Evolutionary conservation across 1,140 invertebrate genomes (phyloP), one percentile per base, ranked within the genome.

Genomic region (Achroia grisella): DNA sequence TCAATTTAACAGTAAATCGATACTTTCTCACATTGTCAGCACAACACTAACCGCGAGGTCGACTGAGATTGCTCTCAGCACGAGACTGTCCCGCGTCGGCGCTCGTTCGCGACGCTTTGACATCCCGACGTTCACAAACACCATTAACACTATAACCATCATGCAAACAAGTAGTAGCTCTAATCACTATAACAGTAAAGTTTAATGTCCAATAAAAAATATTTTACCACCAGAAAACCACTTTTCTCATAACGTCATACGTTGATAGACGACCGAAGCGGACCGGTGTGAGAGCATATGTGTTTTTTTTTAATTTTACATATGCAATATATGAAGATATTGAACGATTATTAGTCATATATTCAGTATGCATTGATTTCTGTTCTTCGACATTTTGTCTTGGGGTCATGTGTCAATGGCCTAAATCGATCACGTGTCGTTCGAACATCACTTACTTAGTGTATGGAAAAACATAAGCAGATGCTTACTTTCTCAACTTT

Each of bases 71-170:
- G 65, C 80, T 84, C 80, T 80, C 80, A 84, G 80, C 80, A 84
- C 77, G 80, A 84, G 70, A 84, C 74, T 78, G 77, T 78, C 76
- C 77, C 62, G 70, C 68, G 75, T 76, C 71, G 74, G 77, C 77
- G 77, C 70, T 84, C 74, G 74, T 73, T 71, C 73, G 77, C 80
- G 76, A 81, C 77, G 80, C 80, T 84, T 80, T 81, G 77, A 84
- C 80, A 84, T 75, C 76, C 74, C 80, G 76, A 79, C 74, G 56
- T 62, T 54, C 48, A 69, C 62, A 44, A 68, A 56, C 57, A 70
- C 39, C 40, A 45, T 58, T 43, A 33, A 36, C 13, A 36, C 40
- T 42, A 47, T 37, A 52, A 46, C 30, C 6, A 52, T 29, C 13
- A 10, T 34, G 32, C 37, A 58, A 32, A 44, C 41, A 52, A 45